Evolutionary conservation across 2,888 invertebrate genomes (phyloP), one percentile per base, ranked within the genome.

Genomic region (Fragum fragum): DNA sequence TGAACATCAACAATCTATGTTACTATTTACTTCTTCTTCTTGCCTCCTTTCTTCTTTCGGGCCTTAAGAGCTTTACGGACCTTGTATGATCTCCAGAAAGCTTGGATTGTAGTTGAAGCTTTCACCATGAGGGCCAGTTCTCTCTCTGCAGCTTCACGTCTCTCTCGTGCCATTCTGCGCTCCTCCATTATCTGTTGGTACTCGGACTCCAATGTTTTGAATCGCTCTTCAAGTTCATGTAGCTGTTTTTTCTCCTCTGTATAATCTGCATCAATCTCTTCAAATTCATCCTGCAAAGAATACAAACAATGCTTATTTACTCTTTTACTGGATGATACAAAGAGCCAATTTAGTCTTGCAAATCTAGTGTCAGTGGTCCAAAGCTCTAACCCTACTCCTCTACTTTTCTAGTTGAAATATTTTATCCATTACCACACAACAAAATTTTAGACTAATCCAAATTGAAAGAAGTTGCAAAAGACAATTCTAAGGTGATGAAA

Each of bases 1-100:
- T 47, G 47, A 61, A 26, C 29, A 61, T 26, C n/a, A 28, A 6
- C 6, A n/a, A 21, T 28, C 23, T n/a, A 5, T 14, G 1, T 11
- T 1, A 21, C 2, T 28, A 6, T 69, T 69, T 71, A 55, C 71
- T 87, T 87, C 82, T 89, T 91, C 80, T 89, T 90, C 11, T 89
- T 90, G 21, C 92, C 91, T 16, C 90, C 90, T 86, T 93, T 94
- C 90, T 94, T 94, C 87, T 93, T 94, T 82, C 93, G 92, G 59
- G 90, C 85, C 76, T 92, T 93, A 71, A 94, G 92, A 0, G 93
- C 93, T 85, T 94, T 94, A 53, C 94, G 89, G 52, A 94, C 94
- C 85, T 94, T 94, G 90, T 89, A 94, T 18, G 94, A 94, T 42
- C 94, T 85, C 94, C 94, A 94, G 93, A 94, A 94, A 6, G 94